Evolutionary conservation across 2,797 vertebrate genomes (phyloP), one percentile per base, ranked within the genome.

Genomic region (Silurus lanzhouensis): DNA sequence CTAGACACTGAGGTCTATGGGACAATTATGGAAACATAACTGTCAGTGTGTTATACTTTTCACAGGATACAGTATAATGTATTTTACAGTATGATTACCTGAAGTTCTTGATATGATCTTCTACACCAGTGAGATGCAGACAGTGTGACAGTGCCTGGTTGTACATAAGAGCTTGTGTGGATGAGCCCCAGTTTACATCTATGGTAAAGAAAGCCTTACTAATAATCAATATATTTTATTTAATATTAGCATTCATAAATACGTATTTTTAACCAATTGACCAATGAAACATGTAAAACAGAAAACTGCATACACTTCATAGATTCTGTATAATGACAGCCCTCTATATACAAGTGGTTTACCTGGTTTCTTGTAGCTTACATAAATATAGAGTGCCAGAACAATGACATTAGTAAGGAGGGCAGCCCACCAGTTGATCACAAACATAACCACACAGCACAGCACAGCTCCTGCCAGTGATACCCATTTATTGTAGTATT

Each of bases 141-240:
- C 96, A 96, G 94, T 99, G 97, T 61, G 97, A 97, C 84, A 99
- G 90, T 0, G 98, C 98, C 91, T 95, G 97, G 92, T 98, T 94
- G 86, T 98, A 99, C 82, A 97, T 98, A 93, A 99, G 92, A 77
- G 98, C 98, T 94, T 99, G 98, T 2, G 98, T 99, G 70, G 98
- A 99, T 0, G 98, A 99, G 6, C 98, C 98, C 98, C 98, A 99
- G 93, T 99, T 99, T 84, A 99, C 98, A 93, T 99, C 98, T 99
- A 86, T 44, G 7, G 58, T 20, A 58, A 5, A 83, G 5, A 86
- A 80, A 80, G 27, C 2, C 13, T 77, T 7, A 27, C 1, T 77
- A 22, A 86, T 31, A 20, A 79, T 79, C 22, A 27, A 14, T 74
- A 14, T 68, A 25, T 84, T 44, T 74, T 55, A 55, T 46, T 27